Evolutionary conservation across 2,888 invertebrate genomes (phyloP).

Genomic region (Chalcis sispes): DNA sequence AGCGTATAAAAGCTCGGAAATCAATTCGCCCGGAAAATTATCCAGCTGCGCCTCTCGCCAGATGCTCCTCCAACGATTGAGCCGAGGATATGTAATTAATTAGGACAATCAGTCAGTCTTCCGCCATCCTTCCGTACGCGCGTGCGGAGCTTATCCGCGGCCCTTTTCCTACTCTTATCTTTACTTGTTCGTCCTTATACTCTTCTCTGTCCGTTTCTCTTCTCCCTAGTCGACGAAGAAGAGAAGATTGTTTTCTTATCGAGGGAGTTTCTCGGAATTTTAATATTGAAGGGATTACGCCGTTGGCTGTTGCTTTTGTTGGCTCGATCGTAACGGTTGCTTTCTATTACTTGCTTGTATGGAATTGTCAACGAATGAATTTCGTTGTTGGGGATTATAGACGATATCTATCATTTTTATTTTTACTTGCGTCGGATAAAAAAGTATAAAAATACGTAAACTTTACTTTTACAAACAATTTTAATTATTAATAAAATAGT

Average conservation of each 20-base stretch:
- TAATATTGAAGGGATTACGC: conserved; percentile 6
- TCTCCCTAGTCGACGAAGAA: background rate
- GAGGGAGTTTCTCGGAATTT: background rate
- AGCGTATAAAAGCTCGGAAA: conserved; percentile 23
- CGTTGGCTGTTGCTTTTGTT: background rate
- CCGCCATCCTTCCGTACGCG: background rate
- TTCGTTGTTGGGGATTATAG: too few relatives aligned
- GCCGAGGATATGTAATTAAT: conserved; percentile 51
- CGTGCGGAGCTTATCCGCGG: conserved; percentile 30
- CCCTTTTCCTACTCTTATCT: background rate
- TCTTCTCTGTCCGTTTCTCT: background rate
- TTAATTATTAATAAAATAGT: too few relatives aligned
- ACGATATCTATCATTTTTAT: too few relatives aligned
- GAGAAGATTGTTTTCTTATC: conserved; percentile 51
- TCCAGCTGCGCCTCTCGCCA: conserved; percentile 7
- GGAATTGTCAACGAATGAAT: too few relatives aligned
- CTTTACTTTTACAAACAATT: too few relatives aligned
- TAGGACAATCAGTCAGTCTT: conserved; percentile 48
- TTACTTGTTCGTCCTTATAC: background rate
- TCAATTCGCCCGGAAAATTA: conserved; percentile 47
- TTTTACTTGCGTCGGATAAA: too few relatives aligned
- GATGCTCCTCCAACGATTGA: conserved; percentile 30
- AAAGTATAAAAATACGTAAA: too few relatives aligned
- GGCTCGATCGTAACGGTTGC: background rate
- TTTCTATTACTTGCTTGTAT: background rate